These are phyloP conservation scores for Catagonus wagneri DNA, from an alignment of 2,113 vertebrate genomes.

Conservation along the genomic window DNA sequence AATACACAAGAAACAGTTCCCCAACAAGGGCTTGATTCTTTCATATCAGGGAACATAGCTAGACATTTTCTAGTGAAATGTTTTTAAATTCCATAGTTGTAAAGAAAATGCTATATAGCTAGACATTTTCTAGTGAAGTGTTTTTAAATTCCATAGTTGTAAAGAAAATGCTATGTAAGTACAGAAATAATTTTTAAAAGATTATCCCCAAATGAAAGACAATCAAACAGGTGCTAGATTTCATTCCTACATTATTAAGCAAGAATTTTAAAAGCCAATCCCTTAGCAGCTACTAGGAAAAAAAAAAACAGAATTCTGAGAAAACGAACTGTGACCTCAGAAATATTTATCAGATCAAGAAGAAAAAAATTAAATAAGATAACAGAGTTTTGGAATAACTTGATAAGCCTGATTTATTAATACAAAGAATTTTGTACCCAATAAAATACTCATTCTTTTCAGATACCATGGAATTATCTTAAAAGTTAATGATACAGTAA, in stretches of 20 bases:
- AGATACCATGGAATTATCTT: background rate
- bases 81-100: background rate
- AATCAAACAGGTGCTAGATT: background rate
- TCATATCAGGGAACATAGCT: background rate
- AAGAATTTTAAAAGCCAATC: background rate
- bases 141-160: background rate
- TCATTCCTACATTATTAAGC: background rate
- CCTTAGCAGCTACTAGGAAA: background rate
- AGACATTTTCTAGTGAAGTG: background rate
- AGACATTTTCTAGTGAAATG: background rate
- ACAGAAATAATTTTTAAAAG: background rate
- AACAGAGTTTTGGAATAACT: background rate
- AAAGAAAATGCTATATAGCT: background rate
- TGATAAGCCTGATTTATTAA: background rate
- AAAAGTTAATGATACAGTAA: conserved; percentile 1
- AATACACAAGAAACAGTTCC: background rate
- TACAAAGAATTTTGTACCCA: background rate
- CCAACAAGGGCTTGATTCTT: background rate
- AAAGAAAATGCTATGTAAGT: background rate
- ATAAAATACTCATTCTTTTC: conserved; percentile 6
- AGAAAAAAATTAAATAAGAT: conserved; percentile 17
- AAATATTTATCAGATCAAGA: background rate
- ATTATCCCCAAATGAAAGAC: background rate
- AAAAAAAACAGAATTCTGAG: background rate
- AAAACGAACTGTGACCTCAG: background rate